phyloP scores from a whole-genome alignment of 2,113 vertebrate species.

The Tragelaphus imberbis region DNA sequence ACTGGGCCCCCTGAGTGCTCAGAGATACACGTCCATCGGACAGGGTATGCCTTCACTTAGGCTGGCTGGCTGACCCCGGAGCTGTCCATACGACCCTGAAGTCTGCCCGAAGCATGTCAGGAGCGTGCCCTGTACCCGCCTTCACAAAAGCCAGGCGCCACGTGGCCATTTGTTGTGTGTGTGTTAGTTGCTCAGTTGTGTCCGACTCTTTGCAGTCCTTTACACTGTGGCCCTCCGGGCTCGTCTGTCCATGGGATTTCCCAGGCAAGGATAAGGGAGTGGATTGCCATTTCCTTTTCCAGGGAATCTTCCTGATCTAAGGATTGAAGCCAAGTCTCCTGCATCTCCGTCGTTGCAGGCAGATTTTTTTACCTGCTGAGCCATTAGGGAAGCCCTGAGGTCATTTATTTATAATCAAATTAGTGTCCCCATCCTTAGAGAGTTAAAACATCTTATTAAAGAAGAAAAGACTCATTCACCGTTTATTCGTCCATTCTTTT shows the following conservation, averaged over 20 bases:
- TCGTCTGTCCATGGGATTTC: background rate
- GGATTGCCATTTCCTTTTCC: background rate
- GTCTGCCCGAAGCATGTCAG: accelerated
- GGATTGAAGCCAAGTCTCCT: background rate
- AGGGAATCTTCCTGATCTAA: background rate
- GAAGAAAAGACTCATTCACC: too few species aligned
- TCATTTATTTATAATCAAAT: background rate
- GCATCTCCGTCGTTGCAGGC: background rate
- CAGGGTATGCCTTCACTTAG: accelerated
- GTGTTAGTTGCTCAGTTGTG: background rate
- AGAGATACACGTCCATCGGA: accelerated
- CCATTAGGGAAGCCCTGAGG: background rate
- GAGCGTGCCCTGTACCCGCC: accelerated
- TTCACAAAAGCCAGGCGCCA: background rate
- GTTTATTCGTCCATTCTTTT: background rate
- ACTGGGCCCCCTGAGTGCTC: background rate
- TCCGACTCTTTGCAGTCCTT: background rate
- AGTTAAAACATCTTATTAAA: background rate
- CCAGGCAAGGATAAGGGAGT: background rate
- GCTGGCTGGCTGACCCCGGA: accelerated
- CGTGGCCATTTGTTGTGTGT: background rate
- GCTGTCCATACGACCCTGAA: accelerated
- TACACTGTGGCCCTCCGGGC: background rate
- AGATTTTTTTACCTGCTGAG: background rate
- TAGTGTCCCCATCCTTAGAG: background rate